Conservation (phyloP, 2,113 vertebrate genomes). For the Protobothrops flavoviridis region DNA sequence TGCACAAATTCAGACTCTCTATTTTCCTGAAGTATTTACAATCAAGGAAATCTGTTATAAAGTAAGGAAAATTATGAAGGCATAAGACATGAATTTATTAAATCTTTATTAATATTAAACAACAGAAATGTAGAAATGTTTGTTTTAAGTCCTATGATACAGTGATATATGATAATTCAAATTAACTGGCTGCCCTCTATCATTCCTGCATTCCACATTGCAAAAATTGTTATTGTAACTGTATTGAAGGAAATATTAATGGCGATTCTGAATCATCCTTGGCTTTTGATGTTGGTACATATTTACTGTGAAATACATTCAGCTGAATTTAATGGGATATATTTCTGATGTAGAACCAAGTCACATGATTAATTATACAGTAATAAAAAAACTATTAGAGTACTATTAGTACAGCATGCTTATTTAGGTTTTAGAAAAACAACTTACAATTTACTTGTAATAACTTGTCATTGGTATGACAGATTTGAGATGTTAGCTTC, state of each 20-base stretch:
- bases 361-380: constrained; percentile 24
- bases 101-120: neutral
- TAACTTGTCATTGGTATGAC: constrained; percentile 45
- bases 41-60: neutral
- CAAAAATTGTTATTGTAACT: neutral
- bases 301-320: neutral
- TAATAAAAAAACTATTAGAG: neutral
- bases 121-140: neutral
- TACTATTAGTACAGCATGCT: neutral
- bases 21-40: neutral
- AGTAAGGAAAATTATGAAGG: neutral
- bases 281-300: neutral
- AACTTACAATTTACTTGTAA: constrained; percentile 54
- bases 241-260: neutral
- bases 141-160: neutral
- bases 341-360: neutral
- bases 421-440: constrained; percentile 44
- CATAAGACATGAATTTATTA: neutral
- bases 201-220: neutral
- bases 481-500: constrained; percentile 32
- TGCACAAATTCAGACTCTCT: neutral
- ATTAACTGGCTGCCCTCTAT: neutral
- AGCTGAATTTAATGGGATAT: neutral
- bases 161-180: neutral
- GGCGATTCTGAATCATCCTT: neutral